Conservation (phyloP, 2,888 invertebrate species). For the Atethmia centrago region DNA sequence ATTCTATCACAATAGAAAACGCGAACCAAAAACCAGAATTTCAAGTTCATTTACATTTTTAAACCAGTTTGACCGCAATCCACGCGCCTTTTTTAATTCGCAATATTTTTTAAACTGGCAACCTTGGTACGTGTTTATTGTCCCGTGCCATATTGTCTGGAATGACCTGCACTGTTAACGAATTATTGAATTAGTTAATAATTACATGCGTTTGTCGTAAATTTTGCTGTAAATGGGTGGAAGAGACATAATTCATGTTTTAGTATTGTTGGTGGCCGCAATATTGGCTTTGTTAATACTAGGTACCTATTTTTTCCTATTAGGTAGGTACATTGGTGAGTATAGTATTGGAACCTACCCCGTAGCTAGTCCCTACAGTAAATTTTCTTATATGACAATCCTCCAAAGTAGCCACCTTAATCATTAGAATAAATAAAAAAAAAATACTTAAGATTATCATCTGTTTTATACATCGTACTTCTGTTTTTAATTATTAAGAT, state of each 20-base stretch:
- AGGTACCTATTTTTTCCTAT: not conserved
- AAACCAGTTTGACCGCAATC: conserved; percentile 83
- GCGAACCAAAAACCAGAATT: conserved; percentile 79
- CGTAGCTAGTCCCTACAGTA: not conserved
- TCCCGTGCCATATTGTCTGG: conserved; percentile 80
- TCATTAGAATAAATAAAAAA: not conserved
- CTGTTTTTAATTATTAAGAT: not conserved
- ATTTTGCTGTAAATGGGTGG: conserved; percentile 64
- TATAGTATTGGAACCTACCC: not conserved
- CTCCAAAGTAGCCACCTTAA: not conserved
- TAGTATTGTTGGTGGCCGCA: conserved; percentile 41
- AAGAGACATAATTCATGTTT: conserved; percentile 58
- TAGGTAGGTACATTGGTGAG: not conserved
- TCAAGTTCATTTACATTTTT: conserved; percentile 78
- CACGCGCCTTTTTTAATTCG: conserved; percentile 87
- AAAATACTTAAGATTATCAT: not conserved
- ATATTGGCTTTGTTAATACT: not conserved
- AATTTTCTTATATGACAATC: not conserved
- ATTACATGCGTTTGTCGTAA: conserved; percentile 78
- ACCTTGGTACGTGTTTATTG: conserved; percentile 75
- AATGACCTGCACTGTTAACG: conserved; percentile 85
- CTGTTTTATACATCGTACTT: not conserved
- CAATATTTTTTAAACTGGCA: conserved; percentile 77
- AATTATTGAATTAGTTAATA: conserved; percentile 87
- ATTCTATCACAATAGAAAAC: conserved; percentile 71